A percentile compares a stretch with the other conserved stretches of the same genome.
Evolutionary conservation across 2,888 invertebrate species (phyloP).

Genomic region (Panopea generosa): DNA sequence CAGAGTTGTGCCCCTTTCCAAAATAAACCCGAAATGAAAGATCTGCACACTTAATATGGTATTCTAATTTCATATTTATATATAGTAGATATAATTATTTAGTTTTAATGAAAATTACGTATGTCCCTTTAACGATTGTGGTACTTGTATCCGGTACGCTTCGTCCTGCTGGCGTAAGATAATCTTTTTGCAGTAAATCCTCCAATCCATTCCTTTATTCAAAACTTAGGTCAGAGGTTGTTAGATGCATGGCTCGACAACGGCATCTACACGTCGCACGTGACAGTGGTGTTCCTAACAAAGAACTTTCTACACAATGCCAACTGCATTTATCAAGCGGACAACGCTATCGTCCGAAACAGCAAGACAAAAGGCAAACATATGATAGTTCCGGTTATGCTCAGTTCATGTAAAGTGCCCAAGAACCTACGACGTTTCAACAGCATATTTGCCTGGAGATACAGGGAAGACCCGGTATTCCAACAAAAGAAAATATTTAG

Average conservation of each 20-base stretch:
- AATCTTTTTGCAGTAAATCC: too few relatives aligned
- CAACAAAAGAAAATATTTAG: slow-evolving; percentile 24
- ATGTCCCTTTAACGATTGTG: too few relatives aligned
- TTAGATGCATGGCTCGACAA: slow-evolving; percentile 42
- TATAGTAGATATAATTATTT: too few relatives aligned
- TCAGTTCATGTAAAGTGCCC: slow-evolving; percentile 53
- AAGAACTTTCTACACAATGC: slow-evolving; percentile 42
- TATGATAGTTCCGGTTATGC: slow-evolving; percentile 44
- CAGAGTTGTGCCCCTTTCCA: too few relatives aligned
- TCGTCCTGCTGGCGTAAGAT: too few relatives aligned
- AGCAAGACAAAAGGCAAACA: slow-evolving; percentile 49
- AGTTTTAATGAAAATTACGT: too few relatives aligned
- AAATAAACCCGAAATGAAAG: too few relatives aligned
- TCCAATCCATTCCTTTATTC: too few relatives aligned
- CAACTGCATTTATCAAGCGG: slow-evolving; percentile 36
- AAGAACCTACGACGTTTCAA: slow-evolving; percentile 41
- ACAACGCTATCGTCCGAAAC: slow-evolving; percentile 37
- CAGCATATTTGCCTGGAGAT: slow-evolving; percentile 54
- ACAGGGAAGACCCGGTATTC: slow-evolving; percentile 13
- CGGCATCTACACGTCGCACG: slow-evolving; percentile 50
- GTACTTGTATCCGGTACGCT: too few relatives aligned
- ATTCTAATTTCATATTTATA: too few relatives aligned
- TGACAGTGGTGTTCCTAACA: slow-evolving; percentile 50
- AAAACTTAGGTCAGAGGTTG: slow-evolving; percentile 25
- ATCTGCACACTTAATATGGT: too few relatives aligned